Conservation (phyloP, 2,888 invertebrate species). For the Pedicia rivosa region DNA sequence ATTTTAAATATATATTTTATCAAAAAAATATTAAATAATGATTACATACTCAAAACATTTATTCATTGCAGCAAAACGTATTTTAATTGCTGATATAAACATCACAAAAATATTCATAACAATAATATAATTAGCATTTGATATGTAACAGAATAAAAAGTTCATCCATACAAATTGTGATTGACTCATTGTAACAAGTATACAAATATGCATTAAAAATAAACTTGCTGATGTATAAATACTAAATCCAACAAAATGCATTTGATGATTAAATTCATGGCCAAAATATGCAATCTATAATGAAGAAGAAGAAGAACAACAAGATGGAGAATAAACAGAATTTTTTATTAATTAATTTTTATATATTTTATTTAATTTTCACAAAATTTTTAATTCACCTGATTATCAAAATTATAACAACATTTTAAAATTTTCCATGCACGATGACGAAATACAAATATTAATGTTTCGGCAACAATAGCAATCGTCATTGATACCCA, state of each 20-base stretch:
- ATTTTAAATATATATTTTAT: too few relatives aligned
- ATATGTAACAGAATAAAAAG: neutral
- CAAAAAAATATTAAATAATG: too few relatives aligned
- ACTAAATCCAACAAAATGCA: neutral
- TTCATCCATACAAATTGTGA: neutral
- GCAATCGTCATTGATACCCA: slow-evolving; percentile 1
- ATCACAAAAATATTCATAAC: slow-evolving; percentile 2
- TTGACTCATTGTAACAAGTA: neutral
- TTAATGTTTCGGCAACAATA: neutral
- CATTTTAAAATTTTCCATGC: neutral
- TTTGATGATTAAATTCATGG: neutral
- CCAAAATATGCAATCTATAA: slow-evolving; percentile 2
- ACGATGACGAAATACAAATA: slow-evolving; percentile 1
- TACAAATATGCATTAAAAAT: neutral
- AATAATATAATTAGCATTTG: neutral
- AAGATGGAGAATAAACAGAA: too few relatives aligned
- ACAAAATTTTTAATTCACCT: too few relatives aligned
- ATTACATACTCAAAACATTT: too few relatives aligned
- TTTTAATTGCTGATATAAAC: neutral
- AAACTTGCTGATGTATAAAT: neutral
- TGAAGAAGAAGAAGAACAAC: too few relatives aligned
- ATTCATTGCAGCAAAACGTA: neutral
- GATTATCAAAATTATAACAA: slow-evolving; percentile 4
- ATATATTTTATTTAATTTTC: too few relatives aligned
- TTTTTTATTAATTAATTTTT: too few relatives aligned